Base-by-base conservation (phyloP, 1,140 invertebrate species). In the Papilio glaucus region DNA sequence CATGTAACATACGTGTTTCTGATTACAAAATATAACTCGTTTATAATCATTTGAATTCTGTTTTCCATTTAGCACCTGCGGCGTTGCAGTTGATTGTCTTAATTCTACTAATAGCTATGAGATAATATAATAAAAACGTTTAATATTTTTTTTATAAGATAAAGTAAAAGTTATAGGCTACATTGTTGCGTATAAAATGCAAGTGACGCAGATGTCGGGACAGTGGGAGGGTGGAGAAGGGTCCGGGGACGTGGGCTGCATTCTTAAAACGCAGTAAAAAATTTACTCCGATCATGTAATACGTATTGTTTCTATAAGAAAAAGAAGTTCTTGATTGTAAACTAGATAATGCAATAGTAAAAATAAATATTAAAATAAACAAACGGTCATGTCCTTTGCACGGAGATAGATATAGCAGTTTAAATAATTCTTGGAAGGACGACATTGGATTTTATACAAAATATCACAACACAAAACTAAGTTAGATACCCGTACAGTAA, bases 211-310 rank as follows among this genome's bases (percentile, higher is more conserved):
- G 79, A 79, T 82, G 81, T 77, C 82, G 77, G 73, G 71, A 75
- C 86, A 85, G 84, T 76, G 80, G 38, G 24, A 76, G 79, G 77
- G 85, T 83, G 81, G 82, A 75, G 81, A 80, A 84, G 87, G 84
- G 84, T 81, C 80, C 70, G 49, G 57, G 45, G 42, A 85, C 89
- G 87, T 75, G 84, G 39, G 39, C 82, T 83, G 89, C 79, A 90
- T 91, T 84, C 79, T 77, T 84, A 88, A 87, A 81, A 76, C 75
- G 71, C 73, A 37, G 76, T 85, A 84, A 90, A 89, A 87, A 89
- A 85, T 77, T 49, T 69, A 77, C 60, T 63, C 61, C n/a, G 61
- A 63, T 26, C 77, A 45, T 37, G 57, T 10, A 8, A 12, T 5
- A 61, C n/a, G n/a, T 29, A 21, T 37, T 15, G n/a, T n/a, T n/a